These are phyloP conservation scores for Crotalus tigris DNA, from an alignment of 2,113 vertebrate species.

Conservation along the genomic window DNA sequence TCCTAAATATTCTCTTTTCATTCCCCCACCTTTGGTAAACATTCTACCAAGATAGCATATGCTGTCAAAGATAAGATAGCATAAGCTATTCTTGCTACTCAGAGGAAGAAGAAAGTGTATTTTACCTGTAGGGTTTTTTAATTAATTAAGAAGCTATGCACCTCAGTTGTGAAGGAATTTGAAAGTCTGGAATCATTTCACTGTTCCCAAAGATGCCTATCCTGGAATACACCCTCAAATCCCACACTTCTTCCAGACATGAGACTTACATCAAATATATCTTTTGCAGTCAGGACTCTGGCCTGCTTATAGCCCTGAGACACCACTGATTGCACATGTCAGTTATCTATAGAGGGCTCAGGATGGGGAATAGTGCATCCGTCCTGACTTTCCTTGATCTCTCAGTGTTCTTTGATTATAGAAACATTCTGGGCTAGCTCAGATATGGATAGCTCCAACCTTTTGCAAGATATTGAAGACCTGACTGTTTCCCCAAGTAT, in stretches of 20 bases:
- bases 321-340: not conserved
- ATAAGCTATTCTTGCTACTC: fast-evolving
- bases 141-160: not conserved
- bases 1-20: not conserved
- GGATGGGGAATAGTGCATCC: not conserved
- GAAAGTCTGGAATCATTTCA: not conserved
- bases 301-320: not conserved
- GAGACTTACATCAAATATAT: not conserved
- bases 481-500: not conserved
- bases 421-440: not conserved
- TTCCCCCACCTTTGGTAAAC: not conserved
- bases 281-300: not conserved
- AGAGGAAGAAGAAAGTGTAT: not conserved
- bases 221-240: not conserved
- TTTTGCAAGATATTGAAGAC: not conserved
- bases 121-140: not conserved
- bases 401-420: not conserved
- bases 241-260: not conserved
- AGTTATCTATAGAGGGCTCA: not conserved
- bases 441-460: not conserved
- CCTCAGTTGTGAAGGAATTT: not conserved
- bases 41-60: not conserved
- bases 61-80: not conserved
- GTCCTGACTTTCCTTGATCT: not conserved
- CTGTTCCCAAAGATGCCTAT: not conserved